Evolutionary conservation across 2,113 vertebrate species (phyloP).

Genomic region (Beaufortia kweichowensis): DNA sequence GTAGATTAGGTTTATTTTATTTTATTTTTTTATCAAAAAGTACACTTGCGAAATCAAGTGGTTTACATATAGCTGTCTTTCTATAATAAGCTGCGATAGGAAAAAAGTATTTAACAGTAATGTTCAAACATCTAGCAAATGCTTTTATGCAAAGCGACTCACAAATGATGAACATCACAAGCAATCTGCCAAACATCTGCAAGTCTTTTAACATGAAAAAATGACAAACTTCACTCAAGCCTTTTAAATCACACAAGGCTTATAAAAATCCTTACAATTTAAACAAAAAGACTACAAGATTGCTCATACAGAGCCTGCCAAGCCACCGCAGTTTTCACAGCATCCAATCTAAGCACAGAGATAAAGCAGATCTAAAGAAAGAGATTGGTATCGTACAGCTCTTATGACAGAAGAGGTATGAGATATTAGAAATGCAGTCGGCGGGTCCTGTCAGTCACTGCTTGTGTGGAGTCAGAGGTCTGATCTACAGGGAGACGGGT

Average conservation of each 20-base stretch:
- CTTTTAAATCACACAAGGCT: background rate
- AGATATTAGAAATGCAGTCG: slow-evolving; percentile 21
- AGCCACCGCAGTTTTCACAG: background rate
- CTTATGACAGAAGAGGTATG: slow-evolving; percentile 14
- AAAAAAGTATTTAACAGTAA: too few species aligned
- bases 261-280: background rate
- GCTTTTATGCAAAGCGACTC: too few species aligned
- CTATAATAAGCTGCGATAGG: too few species aligned
- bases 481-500: slow-evolving; percentile 36
- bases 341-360: background rate
- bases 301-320: background rate
- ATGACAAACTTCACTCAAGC: background rate
- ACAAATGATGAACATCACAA: too few species aligned
- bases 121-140: too few species aligned
- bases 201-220: background rate
- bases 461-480: slow-evolving; percentile 39
- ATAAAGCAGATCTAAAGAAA: slow-evolving; percentile 1
- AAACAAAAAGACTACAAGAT: background rate
- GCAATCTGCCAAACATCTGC: too few species aligned
- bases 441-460: slow-evolving; percentile 44
- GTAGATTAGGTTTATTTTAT: too few species aligned
- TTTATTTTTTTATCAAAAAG: too few species aligned
- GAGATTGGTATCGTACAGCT: slow-evolving; percentile 13
- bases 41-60: too few species aligned
- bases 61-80: too few species aligned